Base-by-base conservation (phyloP, 2,888 invertebrate species). In the Timema podura region DNA sequence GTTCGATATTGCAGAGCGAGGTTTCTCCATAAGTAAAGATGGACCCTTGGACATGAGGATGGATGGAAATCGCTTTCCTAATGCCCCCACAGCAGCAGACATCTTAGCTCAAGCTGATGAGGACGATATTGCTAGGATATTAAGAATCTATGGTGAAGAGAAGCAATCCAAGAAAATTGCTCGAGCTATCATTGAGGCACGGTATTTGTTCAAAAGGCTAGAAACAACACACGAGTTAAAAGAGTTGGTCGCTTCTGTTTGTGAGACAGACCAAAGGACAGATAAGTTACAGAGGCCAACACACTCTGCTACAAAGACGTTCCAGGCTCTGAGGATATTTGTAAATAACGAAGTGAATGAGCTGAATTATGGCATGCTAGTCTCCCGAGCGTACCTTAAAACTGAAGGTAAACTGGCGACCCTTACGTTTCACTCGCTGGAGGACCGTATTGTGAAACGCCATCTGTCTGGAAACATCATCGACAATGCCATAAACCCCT, bases 261-360 rank as follows among this genome's bases (percentile, higher is more conserved):
- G 85, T 72, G 82, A 85, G 0, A 84, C 81, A 9, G 83, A 85
- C 75, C 76, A 83, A 57, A 81, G 89, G 65, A 77, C 85, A 30
- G 95, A 96, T 79, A 91, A 90, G 80, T 77, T 96, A 9, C 88
- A 90, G 70, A 84, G 94, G 72, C 87, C 86, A 3, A 82, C 90
- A 5, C 95, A 96, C 77, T 86, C 87, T 72, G 97, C 96, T 0
- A 96, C 96, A 0, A 96, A 95, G 84, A 90, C 94, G 0, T 98
- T 98, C 82, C 90, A 96, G 84, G 97, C 97, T 0, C 80, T 98
- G 73, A 85, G 98, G 72, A 97, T 98, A 77, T 96, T 98, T 81
- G 93, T 98, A 0, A 98, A 98, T 79, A 93, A 98, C 80, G 98
- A 98, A 83, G 82, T 98, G 0, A 98, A 98, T 80, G 96, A 98